Evolutionary conservation across 2,113 vertebrate genomes (phyloP).

Genomic region (Nesospiza acunhae): DNA sequence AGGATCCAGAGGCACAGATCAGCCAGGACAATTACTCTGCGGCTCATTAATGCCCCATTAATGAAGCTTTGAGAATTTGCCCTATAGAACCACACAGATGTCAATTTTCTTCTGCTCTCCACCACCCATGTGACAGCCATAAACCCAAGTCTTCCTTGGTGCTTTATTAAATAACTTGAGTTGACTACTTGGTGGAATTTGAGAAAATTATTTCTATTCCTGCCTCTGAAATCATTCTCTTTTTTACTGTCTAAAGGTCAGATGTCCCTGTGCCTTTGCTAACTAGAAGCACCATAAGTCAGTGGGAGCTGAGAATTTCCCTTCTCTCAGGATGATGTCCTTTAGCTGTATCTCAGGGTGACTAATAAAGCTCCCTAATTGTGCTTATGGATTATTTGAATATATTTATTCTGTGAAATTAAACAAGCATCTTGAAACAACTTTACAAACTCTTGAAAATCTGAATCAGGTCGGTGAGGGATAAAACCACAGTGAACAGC

Average conservation of each 20-base stretch:
- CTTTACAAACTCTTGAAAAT: not conserved
- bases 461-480: not conserved
- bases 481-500: not conserved
- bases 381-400: not conserved
- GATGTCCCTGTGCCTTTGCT: not conserved
- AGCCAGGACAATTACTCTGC: not conserved
- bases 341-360: not conserved
- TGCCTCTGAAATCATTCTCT: not conserved
- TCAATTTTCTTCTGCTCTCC: not conserved
- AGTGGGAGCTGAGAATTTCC: not conserved
- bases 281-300: not conserved
- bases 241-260: not conserved
- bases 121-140: not conserved
- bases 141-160: not conserved
- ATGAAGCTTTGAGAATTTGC: not conserved
- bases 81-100: not conserved
- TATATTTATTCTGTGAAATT: not conserved
- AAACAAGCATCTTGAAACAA: not conserved
- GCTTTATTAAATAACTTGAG: not conserved
- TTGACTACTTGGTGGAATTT: not conserved
- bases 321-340: not conserved
- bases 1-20: not conserved
- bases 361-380: not conserved
- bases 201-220: slow-evolving; percentile 15
- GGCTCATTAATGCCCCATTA: not conserved